These are phyloP conservation scores for Latrodectus elegans DNA, from an alignment of 2,888 invertebrate genomes.

Conservation along the genomic window DNA sequence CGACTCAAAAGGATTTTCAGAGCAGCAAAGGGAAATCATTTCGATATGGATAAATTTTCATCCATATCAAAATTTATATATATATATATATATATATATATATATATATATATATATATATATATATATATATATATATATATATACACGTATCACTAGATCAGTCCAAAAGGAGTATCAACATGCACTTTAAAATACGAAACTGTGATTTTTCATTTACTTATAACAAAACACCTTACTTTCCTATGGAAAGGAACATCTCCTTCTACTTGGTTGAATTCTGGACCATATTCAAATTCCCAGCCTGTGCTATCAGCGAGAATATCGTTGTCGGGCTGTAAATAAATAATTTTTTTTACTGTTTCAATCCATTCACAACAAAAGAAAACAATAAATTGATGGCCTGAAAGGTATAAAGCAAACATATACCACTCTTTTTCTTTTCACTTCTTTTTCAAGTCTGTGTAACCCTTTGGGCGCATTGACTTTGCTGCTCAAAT, in stretches of 20 bases:
- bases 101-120: no score
- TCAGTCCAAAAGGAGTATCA: no score
- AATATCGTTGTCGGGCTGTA: conserved; percentile 36
- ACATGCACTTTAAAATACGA: no score
- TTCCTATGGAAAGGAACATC: conserved; percentile 11
- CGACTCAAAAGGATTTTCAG: no score
- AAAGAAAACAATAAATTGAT: background rate
- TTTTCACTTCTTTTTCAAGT: background rate
- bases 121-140: no score
- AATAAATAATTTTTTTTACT: background rate
- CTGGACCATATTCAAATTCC: conserved; percentile 51
- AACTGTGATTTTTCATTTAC: no score
- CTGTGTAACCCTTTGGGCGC: conserved; percentile 41
- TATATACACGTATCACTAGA: no score
- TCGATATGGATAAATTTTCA: no score
- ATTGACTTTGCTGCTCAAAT: conserved; percentile 16
- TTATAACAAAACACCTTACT: background rate
- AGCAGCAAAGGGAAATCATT: no score
- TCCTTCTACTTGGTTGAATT: conserved; percentile 39
- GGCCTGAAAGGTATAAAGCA: background rate
- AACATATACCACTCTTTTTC: conserved; percentile 25
- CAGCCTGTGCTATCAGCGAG: conserved; percentile 50
- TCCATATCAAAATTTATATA: no score
- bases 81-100: no score
- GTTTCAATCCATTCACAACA: background rate